phyloP scores from a whole-genome alignment of 2,888 invertebrate genomes.

The Drosophila hamatofila region DNA sequence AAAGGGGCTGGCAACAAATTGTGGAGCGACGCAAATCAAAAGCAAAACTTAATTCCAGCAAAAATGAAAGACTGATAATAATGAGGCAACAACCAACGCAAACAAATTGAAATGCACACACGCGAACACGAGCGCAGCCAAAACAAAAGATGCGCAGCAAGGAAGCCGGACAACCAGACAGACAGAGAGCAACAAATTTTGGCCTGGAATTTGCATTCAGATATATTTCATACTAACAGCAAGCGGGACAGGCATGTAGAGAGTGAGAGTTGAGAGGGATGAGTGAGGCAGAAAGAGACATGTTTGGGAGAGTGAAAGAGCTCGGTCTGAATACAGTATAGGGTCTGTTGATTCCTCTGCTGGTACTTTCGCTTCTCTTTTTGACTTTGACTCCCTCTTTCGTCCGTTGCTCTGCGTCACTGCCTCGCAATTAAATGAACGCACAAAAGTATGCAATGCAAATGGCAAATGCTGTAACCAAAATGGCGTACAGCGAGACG shows the following conservation, averaged over 20 bases:
- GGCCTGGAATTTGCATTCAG: conserved; percentile 53
- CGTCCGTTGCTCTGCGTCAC: conserved; percentile 24
- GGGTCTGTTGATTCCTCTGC: neutral
- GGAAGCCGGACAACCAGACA: neutral
- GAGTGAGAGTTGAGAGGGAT: neutral
- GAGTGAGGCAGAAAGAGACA: neutral
- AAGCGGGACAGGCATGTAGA: conserved; percentile 4
- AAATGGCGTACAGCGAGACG: conserved; percentile 23
- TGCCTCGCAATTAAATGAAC: conserved; percentile 68
- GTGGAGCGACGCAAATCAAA: conserved; percentile 38
- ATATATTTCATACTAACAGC: conserved; percentile 44
- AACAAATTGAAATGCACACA: conserved; percentile 43
- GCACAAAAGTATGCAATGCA: conserved; percentile 69
- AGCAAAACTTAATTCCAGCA: conserved; percentile 66
- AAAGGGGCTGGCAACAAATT: conserved; percentile 46
- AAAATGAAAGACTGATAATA: conserved; percentile 46
- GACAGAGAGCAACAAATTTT: conserved; percentile 35
- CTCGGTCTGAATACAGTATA: neutral
- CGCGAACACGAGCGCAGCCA: neutral
- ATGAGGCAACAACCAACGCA: conserved; percentile 40
- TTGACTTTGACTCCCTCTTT: neutral
- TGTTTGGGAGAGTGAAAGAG: neutral
- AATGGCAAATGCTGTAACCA: conserved; percentile 41
- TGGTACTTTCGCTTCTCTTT: conserved; percentile 2
- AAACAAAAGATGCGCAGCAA: conserved; percentile 1